Evolutionary conservation across 2,888 invertebrate genomes (phyloP).

Genomic region (Pseudococcus jackbeardsleyi): DNA sequence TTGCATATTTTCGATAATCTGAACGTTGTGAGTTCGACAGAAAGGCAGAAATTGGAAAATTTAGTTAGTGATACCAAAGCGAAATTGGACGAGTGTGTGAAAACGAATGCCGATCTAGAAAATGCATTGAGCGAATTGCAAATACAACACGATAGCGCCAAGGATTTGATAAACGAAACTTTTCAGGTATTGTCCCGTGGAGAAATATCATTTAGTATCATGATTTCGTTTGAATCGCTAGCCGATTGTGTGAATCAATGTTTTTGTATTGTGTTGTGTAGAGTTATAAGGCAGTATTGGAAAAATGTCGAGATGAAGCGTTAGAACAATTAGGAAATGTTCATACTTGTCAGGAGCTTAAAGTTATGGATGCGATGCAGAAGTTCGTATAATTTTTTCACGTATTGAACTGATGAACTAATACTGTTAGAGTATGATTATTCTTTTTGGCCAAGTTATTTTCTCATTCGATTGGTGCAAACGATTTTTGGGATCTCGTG

Average conservation of each 20-base stretch:
- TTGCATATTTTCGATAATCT: slow-evolving; percentile 88
- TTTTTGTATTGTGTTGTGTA: slow-evolving; percentile 69
- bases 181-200: slow-evolving; percentile 70
- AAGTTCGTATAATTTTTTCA: slow-evolving; percentile 69
- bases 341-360: slow-evolving; percentile 87
- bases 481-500: neutral
- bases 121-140: slow-evolving; percentile 88
- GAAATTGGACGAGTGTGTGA: slow-evolving; percentile 82
- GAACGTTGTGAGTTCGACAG: slow-evolving; percentile 82
- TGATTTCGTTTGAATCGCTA: neutral
- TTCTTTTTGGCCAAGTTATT: neutral
- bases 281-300: slow-evolving; percentile 84
- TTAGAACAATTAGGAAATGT: slow-evolving; percentile 80
- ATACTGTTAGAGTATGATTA: too few relatives aligned
- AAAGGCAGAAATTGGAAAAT: slow-evolving; percentile 82
- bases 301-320: slow-evolving; percentile 83
- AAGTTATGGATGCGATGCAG: slow-evolving; percentile 90
- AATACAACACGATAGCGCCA: slow-evolving; percentile 87
- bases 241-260: neutral
- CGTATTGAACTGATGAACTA: too few relatives aligned
- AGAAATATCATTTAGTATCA: neutral
- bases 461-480: neutral
- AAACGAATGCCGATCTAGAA: slow-evolving; percentile 81
- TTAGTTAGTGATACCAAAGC: slow-evolving; percentile 82
- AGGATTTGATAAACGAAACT: slow-evolving; percentile 84